These are phyloP conservation scores for Scomber japonicus DNA, from an alignment of 2,113 vertebrate genomes.

Conservation along the genomic window DNA sequence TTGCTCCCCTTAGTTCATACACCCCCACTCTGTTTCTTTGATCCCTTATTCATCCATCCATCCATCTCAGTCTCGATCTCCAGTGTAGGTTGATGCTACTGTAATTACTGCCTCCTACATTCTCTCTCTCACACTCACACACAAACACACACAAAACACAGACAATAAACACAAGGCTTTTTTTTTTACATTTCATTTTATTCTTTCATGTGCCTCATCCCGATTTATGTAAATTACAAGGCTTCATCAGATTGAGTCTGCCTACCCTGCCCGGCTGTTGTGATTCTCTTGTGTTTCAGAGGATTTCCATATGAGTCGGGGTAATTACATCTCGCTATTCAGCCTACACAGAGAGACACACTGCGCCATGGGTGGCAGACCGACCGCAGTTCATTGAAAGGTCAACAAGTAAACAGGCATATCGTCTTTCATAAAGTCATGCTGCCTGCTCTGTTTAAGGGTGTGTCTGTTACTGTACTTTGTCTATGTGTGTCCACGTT, in stretches of 20 bases:
- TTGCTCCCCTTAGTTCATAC: not conserved
- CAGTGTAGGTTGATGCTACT: constrained; percentile 49
- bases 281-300: constrained; percentile 62
- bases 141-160: constrained; percentile 15
- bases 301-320: constrained; percentile 61
- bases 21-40: constrained; percentile 26
- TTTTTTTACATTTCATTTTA: constrained; percentile 48
- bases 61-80: constrained; percentile 49
- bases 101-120: constrained; percentile 66
- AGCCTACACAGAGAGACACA: constrained; percentile 45
- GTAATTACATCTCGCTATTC: constrained; percentile 58
- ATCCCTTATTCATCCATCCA: constrained; percentile 43
- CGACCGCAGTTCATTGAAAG: constrained; percentile 64
- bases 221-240: constrained; percentile 73
- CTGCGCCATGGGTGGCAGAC: constrained; percentile 63
- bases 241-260: constrained; percentile 64
- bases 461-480: constrained; percentile 21
- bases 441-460: constrained; percentile 32
- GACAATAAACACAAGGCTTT: constrained; percentile 64
- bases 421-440: constrained; percentile 61
- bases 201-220: constrained; percentile 51
- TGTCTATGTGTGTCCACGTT: not conserved
- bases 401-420: constrained; percentile 72
- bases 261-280: constrained; percentile 51
- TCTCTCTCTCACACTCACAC: constrained; percentile 6